A percentile compares a stretch with the other conserved stretches of the same genome.
Conservation (phyloP, 1,140 invertebrate genomes). For the Zaprionus taronus region DNA sequence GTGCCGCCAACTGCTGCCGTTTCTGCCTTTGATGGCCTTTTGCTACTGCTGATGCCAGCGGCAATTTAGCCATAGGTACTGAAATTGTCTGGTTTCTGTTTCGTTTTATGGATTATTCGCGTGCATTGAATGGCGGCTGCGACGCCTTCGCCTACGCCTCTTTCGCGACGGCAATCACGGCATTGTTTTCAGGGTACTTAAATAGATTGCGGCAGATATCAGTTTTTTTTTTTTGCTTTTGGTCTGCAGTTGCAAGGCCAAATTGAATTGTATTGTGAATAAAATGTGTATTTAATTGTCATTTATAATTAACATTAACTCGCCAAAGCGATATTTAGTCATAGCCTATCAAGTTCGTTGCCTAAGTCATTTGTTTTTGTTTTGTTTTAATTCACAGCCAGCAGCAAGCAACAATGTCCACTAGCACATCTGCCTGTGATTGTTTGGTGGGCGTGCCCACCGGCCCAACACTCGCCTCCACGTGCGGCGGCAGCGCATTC, state of each 20-base stretch:
- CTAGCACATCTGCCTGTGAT: conserved; percentile 86
- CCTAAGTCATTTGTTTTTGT: conserved; percentile 68
- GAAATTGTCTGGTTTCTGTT: conserved; percentile 59
- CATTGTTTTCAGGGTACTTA: conserved; percentile 60
- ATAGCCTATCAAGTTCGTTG: conserved; percentile 62
- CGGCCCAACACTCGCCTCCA: conserved; percentile 91
- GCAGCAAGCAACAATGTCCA: conserved; percentile 52
- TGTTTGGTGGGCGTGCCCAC: conserved; percentile 90
- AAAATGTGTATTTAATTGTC: conserved; percentile 43
- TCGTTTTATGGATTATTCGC: conserved; percentile 51
- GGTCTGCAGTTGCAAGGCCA: conserved; percentile 56
- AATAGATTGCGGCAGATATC: conserved; percentile 50
- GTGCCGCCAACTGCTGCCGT: neutral
- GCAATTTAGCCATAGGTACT: conserved; percentile 56
- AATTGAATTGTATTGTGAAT: conserved; percentile 32
- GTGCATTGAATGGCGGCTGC: conserved; percentile 44
- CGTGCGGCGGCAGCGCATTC: conserved; percentile 91
- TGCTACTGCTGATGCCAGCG: conserved; percentile 69
- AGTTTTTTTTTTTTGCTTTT: conserved; percentile 27
- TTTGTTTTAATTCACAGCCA: conserved; percentile 33
- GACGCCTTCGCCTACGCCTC: conserved; percentile 47
- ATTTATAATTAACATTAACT: conserved; percentile 43
- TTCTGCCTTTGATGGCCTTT: conserved; percentile 61
- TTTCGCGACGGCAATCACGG: conserved; percentile 21
- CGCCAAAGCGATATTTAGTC: conserved; percentile 19